Conservation (phyloP, 2,797 vertebrate species). For the Tympanoctomys barrerae region DNA sequence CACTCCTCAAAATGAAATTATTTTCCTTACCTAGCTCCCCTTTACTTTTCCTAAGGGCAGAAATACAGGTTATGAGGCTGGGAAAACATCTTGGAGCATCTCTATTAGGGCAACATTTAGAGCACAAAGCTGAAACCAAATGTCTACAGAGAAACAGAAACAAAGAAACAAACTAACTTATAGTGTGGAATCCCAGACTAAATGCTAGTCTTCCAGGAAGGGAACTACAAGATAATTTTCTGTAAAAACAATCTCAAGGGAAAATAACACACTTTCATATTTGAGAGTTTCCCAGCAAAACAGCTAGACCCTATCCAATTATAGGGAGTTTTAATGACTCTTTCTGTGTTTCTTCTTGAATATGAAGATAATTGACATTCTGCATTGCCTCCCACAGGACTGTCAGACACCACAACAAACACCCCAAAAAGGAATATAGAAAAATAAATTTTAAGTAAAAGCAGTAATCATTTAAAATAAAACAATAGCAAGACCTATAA, state of each 20-base stretch:
- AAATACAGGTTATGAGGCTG: slow-evolving; percentile 27
- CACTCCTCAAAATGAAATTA: background rate
- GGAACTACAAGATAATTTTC: slow-evolving; percentile 37
- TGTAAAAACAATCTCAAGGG: slow-evolving; percentile 32
- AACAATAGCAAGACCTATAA: background rate
- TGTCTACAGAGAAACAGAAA: slow-evolving; percentile 41
- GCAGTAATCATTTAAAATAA: background rate
- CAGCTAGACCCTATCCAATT: background rate
- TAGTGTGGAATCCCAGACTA: background rate
- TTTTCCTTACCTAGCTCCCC: background rate
- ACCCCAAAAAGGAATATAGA: background rate
- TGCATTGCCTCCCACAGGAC: background rate
- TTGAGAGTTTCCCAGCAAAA: slow-evolving; percentile 38
- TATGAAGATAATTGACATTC: slow-evolving; percentile 21
- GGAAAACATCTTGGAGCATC: background rate
- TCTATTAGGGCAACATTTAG: background rate
- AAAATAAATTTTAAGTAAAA: slow-evolving; percentile 36
- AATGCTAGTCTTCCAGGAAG: background rate
- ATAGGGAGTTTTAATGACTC: background rate
- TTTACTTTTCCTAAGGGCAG: slow-evolving; percentile 1
- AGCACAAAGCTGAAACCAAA: slow-evolving; percentile 42
- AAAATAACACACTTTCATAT: slow-evolving; percentile 24
- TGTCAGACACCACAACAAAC: slow-evolving; percentile 29
- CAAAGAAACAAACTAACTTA: background rate
- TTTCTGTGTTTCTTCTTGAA: slow-evolving; percentile 51